Base-by-base conservation (phyloP, 2,797 vertebrate species). In the Thamnophis elegans region DNA sequence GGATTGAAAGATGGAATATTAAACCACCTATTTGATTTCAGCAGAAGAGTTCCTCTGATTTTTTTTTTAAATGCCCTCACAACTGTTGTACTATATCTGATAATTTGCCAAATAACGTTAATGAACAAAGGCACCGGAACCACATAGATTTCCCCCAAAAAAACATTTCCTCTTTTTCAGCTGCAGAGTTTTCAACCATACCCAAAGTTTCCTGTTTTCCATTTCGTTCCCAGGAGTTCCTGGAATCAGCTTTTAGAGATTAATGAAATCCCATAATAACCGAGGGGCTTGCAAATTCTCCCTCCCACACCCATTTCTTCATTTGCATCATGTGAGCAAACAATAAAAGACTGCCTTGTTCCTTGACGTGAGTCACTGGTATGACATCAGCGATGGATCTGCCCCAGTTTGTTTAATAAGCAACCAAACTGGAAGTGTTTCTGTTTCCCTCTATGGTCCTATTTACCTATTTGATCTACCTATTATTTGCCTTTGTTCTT, bases 351-450 rank as follows among this genome's bases (percentile, higher is more conserved):
- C 54, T 36, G 89, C 89, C 93, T 93, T 94, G 86, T 87, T 93
- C 91, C 92, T 85, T 1, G 0, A 36, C 87, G 91, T 95, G 95
- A 96, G 91, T 95, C 94, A 95, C 58, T 18, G 42, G 14, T 93
- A 36, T 97, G 92, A 94, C 95, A 94, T 95, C 95, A 96, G 94
- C 94, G 90, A 89, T 12, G 16, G 78, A 95, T 62, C 90, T 94
- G 94, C 53, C 51, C 87, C 62, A 60, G 87, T 92, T 94, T 91
- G n/a, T 65, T 91, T 94, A 94, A 55, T 91, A 94, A 54, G 93
- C 10, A 65, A 85, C 25, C 9, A 89, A 5, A 94, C 89, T 90
- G 56, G 85, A 78, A 88, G 91, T 89, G 47, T 85, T 42, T 14
- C 58, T 89, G 73, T 78, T 88, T 95, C 56, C 96, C 96, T 95